Evolutionary conservation across 92 coral and sea anemone species (phyloP).

Genomic region (Chrysogorgia sp.): DNA sequence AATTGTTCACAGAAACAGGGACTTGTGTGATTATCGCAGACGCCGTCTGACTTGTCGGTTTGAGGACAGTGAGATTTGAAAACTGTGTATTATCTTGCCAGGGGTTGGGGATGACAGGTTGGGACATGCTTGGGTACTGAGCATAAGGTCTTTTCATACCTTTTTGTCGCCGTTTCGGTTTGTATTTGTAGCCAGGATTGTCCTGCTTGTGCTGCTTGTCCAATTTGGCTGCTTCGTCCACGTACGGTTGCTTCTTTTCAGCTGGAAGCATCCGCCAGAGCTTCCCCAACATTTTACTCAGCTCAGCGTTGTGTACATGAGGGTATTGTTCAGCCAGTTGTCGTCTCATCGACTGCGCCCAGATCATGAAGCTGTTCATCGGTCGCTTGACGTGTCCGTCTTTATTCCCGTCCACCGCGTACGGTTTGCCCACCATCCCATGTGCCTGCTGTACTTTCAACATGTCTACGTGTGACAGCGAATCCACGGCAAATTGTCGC

Average conservation of each 20-base stretch:
- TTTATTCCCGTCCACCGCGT: slow-evolving; percentile 47
- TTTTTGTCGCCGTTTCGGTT: slow-evolving; percentile 91
- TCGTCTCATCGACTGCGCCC: slow-evolving; percentile 98
- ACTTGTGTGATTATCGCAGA: slow-evolving; percentile 41
- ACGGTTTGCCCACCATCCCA: slow-evolving; percentile 2
- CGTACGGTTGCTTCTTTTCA: slow-evolving; percentile 97
- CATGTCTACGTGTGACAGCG: background rate
- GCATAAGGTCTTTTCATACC: slow-evolving; percentile 93
- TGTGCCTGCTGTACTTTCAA: slow-evolving; percentile 1
- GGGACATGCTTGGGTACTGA: slow-evolving; percentile 55
- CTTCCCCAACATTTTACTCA: slow-evolving; percentile 99
- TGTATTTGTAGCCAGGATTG: slow-evolving; percentile 93
- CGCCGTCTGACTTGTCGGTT: slow-evolving; percentile 35
- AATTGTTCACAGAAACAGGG: slow-evolving; percentile 35
- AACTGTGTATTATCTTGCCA: slow-evolving; percentile 42
- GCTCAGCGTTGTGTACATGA: slow-evolving; percentile 99
- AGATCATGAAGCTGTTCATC: slow-evolving; percentile 99
- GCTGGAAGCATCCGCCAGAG: slow-evolving; percentile 98
- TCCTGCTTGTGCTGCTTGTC: slow-evolving; percentile 98
- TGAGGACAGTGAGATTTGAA: slow-evolving; percentile 38
- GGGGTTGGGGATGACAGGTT: slow-evolving; percentile 30
- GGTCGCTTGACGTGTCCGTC: slow-evolving; percentile 93
- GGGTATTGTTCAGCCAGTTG: slow-evolving; percentile 99
- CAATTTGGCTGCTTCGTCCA: slow-evolving; percentile 97
- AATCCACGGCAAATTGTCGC: slow-evolving; percentile 18